Base-by-base conservation (phyloP, 2,888 invertebrate genomes). In the Proisotoma minuta region DNA sequence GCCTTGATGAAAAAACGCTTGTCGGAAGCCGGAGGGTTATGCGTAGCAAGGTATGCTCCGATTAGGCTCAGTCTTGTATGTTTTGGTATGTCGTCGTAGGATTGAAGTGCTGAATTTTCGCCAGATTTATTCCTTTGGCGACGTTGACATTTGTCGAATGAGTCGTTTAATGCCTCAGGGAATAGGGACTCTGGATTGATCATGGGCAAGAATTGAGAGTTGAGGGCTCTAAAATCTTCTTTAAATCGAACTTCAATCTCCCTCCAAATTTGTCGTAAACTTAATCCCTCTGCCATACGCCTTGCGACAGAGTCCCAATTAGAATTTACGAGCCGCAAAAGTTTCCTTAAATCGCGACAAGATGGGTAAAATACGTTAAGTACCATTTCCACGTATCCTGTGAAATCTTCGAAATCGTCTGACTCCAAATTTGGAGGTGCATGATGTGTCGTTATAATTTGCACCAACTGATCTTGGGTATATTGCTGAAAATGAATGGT, bases 1-100 rank as follows among this genome's bases (percentile, higher is more conserved):
- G 59, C 77, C 78, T 93, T 93, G 78, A 91, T 84, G 77, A 93
- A 95, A 49, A 95, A 80, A 51, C 89, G 81, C 75, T 88, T 91
- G 76, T 96, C 96, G 71, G 89, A 87, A 73, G 89, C 90, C 0
- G 88, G 84, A 1, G 94, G 90, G 78, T 95, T 95, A 77, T 94
- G 91, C 29, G 95, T 95, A 0, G 95, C 95, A 64, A 96, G 80
- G 77, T 91, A 96, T 0, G 93, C 89, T 5, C 95, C 91, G 26
- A 96, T 89, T 2, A 96, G 80, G 34, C 96, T 81, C 77, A 85
- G 94, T 78, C 95, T 95, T 0, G 91, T 89, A 78, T 91, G 94
- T 76, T 85, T 92, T 0, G 95, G 95, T 2, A 96, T 57, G 3
- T 61, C 54, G 22, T 39, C 51, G 4, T 59, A 18, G 15, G 34